Percentiles rank a stretch among this genome's conserved stretches.
Conservation (phyloP, 2,888 invertebrate genomes). For the Macaria notata region DNA sequence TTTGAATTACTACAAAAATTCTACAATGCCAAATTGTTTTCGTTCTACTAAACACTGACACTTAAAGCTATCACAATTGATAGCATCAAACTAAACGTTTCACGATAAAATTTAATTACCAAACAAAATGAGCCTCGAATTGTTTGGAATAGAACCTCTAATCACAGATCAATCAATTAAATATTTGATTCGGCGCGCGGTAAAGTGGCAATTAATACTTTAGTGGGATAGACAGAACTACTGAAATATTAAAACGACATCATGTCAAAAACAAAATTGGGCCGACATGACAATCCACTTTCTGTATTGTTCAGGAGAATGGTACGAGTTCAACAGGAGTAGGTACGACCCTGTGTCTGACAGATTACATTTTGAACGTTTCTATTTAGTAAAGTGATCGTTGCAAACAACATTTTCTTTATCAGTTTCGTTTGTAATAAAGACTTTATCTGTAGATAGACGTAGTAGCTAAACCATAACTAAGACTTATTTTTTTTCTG, state of each 20-base stretch:
- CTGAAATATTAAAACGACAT: constrained; percentile 40
- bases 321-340: constrained; percentile 6
- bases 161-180: constrained; percentile 22
- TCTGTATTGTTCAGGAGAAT: constrained; percentile 30
- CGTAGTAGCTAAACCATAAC: no score
- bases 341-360: constrained; percentile 12
- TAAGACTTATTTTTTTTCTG: no score
- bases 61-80: no score
- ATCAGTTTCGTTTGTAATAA: no score
- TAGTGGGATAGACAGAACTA: constrained; percentile 32
- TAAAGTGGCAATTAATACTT: constrained; percentile 36
- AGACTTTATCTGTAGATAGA: no score
- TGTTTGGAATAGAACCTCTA: constrained; percentile 4
- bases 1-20: no score
- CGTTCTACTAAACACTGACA: no score
- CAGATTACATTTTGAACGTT: constrained; percentile 9
- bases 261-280: constrained; percentile 45
- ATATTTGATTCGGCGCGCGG: constrained; percentile 22
- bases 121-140: background rate
- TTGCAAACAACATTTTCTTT: no score
- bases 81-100: no score
- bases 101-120: no score
- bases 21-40: no score
- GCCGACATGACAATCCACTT: constrained; percentile 51
- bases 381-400: no score